Evolutionary conservation across 2,888 invertebrate genomes (phyloP).

Genomic region (Eupelmus urozonus): DNA sequence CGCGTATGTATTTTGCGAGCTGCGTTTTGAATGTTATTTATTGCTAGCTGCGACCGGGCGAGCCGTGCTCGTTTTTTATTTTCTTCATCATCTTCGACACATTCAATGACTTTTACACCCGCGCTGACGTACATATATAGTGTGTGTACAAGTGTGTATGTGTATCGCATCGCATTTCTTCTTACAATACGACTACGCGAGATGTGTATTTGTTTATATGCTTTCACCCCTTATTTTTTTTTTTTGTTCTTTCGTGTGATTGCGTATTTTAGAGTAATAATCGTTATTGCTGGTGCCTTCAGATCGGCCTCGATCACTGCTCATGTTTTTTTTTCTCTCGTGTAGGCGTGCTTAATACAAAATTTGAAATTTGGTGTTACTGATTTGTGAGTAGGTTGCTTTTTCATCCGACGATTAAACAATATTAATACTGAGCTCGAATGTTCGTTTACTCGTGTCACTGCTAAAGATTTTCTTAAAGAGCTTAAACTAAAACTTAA

Average conservation of each 20-base stretch:
- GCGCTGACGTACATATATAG: constrained; percentile 1
- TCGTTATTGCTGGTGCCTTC: constrained; percentile 32
- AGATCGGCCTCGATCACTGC: constrained; percentile 54
- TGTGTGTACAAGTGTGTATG: constrained; percentile 7
- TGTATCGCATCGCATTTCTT: neutral
- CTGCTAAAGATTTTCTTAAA: constrained; percentile 41
- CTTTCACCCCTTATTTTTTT: neutral
- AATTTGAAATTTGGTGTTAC: constrained; percentile 14
- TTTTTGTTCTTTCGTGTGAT: constrained; percentile 1
- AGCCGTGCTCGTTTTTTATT: constrained; percentile 65
- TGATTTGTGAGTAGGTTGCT: neutral
- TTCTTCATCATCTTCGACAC: neutral
- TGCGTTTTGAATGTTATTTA: constrained; percentile 72
- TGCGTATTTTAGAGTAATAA: constrained; percentile 1
- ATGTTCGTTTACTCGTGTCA: constrained; percentile 23
- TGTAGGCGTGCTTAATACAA: constrained; percentile 15
- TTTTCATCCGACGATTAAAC: constrained; percentile 13
- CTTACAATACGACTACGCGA: neutral
- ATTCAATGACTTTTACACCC: constrained; percentile 35
- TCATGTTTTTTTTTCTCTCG: constrained; percentile 18
- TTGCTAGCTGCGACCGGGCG: constrained; percentile 74
- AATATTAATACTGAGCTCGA: constrained; percentile 24
- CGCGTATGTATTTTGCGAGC: constrained; percentile 70
- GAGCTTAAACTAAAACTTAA: constrained; percentile 49
- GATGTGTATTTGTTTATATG: neutral